These are phyloP conservation scores for Nesidiocoris tenuis DNA, from an alignment of 2,888 invertebrate genomes.

Conservation along the genomic window DNA sequence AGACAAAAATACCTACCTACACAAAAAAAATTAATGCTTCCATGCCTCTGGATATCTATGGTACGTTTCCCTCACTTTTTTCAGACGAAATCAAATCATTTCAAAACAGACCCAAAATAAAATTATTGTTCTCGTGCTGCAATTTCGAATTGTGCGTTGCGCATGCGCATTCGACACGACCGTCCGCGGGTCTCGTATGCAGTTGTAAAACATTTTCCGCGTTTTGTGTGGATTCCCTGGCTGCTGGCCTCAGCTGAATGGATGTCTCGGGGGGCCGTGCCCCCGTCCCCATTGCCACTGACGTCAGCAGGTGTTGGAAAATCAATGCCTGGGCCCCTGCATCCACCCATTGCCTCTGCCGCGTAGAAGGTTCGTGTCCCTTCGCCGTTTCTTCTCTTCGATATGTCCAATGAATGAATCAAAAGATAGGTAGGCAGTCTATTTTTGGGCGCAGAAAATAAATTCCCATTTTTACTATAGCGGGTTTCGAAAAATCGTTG, in stretches of 20 bases:
- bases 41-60: too few species aligned
- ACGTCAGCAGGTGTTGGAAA: conserved; percentile 37
- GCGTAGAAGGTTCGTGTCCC: background rate
- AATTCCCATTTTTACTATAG: too few species aligned
- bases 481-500: too few species aligned
- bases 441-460: too few species aligned
- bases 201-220: conserved; percentile 17
- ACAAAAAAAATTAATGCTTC: too few species aligned
- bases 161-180: background rate
- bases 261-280: conserved; percentile 17
- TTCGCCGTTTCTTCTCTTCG: background rate
- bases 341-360: background rate
- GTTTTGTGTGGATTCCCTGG: conserved; percentile 5
- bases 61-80: too few species aligned
- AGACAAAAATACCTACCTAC: too few species aligned
- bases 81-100: too few species aligned
- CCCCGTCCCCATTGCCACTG: background rate
- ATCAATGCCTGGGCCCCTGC: conserved; percentile 28
- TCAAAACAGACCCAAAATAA: too few species aligned
- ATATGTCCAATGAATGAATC: conserved; percentile 7
- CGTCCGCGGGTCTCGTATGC: background rate
- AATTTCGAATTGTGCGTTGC: too few species aligned
- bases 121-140: background rate
- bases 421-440: background rate
- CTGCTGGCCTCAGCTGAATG: conserved; percentile 21